Evolutionary conservation across 2,888 invertebrate genomes (phyloP).

Genomic region (Halocaridina rubra): DNA sequence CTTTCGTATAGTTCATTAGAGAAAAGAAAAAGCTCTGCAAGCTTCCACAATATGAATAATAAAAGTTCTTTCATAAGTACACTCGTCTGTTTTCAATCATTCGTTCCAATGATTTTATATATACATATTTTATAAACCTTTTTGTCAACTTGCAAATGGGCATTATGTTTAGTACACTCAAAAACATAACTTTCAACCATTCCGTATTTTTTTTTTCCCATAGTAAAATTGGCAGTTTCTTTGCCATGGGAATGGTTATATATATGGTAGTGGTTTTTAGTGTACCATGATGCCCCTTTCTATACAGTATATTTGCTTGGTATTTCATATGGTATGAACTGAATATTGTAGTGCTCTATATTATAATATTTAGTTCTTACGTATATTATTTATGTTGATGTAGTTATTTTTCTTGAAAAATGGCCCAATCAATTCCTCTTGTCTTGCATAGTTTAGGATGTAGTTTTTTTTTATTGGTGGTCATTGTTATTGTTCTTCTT

Average conservation of each 20-base stretch:
- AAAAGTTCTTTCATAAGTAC: too few relatives aligned
- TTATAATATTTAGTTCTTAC: not conserved
- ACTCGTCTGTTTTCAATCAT: not conserved
- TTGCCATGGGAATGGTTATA: too few relatives aligned
- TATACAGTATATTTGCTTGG: slow-evolving; percentile 25
- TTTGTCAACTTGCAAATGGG: not conserved
- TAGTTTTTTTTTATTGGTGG: slow-evolving; percentile 33
- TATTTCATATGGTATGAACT: slow-evolving; percentile 7
- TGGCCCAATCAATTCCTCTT: slow-evolving; percentile 28
- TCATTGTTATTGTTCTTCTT: slow-evolving; percentile 30
- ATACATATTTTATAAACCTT: not conserved
- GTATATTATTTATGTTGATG: slow-evolving; percentile 19
- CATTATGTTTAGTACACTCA: not conserved
- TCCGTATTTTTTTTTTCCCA: too few relatives aligned
- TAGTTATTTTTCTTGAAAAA: not conserved
- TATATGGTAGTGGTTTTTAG: too few relatives aligned
- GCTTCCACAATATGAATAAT: too few relatives aligned
- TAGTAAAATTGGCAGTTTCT: too few relatives aligned
- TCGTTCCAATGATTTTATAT: not conserved
- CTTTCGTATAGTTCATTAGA: too few relatives aligned
- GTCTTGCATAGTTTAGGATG: slow-evolving; percentile 35
- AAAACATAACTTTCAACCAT: not conserved
- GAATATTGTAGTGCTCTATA: slow-evolving; percentile 2
- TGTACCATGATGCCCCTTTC: too few relatives aligned
- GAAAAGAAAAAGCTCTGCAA: too few relatives aligned